Conservation (phyloP, 2,113 vertebrate genomes). For the Chloropsis hardwickii region DNA sequence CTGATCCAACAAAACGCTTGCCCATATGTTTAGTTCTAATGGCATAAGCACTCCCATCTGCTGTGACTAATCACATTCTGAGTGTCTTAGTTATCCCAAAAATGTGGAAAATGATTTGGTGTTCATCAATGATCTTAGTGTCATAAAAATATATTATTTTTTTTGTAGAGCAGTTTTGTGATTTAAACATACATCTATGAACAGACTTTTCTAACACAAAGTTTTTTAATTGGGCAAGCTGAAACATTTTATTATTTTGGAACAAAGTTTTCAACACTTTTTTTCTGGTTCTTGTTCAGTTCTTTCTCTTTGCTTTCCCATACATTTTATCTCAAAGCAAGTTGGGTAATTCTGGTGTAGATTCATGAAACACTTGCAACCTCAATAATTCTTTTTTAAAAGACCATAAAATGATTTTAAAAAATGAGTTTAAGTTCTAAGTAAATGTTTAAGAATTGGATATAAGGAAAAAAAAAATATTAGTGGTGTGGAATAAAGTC, state of each 20-base stretch:
- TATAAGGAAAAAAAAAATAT: not conserved
- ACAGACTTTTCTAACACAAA: not conserved
- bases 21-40: constrained; percentile 37
- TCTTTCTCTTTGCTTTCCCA: not conserved
- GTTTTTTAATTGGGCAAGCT: not conserved
- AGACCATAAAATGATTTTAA: not conserved
- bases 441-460: not conserved
- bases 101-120: not conserved
- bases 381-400: not conserved
- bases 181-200: not conserved
- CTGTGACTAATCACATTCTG: constrained; percentile 17
- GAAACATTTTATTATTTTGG: not conserved
- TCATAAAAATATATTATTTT: not conserved
- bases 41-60: constrained; percentile 25
- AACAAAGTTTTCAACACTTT: not conserved
- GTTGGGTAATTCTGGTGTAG: not conserved
- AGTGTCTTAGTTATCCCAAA: not conserved
- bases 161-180: not conserved
- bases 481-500: not conserved
- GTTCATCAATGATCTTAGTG: not conserved
- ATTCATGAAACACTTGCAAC: not conserved
- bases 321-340: not conserved
- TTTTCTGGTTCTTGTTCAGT: not conserved
- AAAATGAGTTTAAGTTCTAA: not conserved
- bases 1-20: not conserved